These are phyloP conservation scores for Muricea muricata DNA, from an alignment of 92 coral and sea anemone genomes.

Conservation along the genomic window DNA sequence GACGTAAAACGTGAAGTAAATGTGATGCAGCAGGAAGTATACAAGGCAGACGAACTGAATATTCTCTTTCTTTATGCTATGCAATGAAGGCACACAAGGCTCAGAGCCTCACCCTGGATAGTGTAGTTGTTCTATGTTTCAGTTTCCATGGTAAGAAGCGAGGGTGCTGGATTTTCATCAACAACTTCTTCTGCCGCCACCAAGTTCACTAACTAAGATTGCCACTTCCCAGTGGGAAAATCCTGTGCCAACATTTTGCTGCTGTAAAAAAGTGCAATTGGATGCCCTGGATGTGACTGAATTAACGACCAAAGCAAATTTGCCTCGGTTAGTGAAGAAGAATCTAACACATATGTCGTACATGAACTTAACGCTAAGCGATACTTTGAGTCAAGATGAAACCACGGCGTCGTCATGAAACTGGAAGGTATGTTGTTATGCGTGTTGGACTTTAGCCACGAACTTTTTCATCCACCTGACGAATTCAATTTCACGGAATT, in stretches of 20 bases:
- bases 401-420: no score
- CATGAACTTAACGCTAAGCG: no score
- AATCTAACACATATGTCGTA: neutral
- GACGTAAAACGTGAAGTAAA: slow-evolving; percentile 51
- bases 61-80: slow-evolving; percentile 31
- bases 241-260: neutral
- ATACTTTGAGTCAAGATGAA: no score
- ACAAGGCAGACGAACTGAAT: slow-evolving; percentile 43
- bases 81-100: slow-evolving; percentile 62
- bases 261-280: neutral
- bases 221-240: neutral
- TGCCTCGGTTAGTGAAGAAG: neutral
- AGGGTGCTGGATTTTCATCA: slow-evolving; percentile 33
- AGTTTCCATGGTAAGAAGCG: slow-evolving; percentile 40
- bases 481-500: no score
- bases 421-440: no score
- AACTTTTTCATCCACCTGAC: no score
- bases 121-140: slow-evolving; percentile 61
- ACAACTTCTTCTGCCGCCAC: slow-evolving; percentile 30
- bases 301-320: neutral
- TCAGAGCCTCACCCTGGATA: slow-evolving; percentile 53
- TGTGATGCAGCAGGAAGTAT: slow-evolving; percentile 30
- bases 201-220: neutral
- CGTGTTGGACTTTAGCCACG: no score
- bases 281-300: neutral